Conservation (phyloP, 2,888 invertebrate species). For the Tanypteryx hageni region DNA sequence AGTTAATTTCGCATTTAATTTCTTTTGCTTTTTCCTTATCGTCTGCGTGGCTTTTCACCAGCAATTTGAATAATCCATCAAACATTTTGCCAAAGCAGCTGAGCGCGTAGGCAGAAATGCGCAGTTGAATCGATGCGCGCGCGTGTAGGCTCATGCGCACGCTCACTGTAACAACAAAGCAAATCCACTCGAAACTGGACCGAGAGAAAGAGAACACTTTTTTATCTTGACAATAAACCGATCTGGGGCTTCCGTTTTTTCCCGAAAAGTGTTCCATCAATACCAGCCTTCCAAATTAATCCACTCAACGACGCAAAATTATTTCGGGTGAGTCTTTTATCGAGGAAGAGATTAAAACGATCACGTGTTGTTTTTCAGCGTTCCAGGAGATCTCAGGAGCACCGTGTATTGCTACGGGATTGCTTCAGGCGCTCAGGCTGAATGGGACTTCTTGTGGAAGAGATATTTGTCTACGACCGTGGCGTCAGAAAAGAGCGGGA, state of each 20-base stretch:
- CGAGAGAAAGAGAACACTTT: neutral
- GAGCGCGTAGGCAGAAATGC: too few relatives aligned
- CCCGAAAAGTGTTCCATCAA: neutral
- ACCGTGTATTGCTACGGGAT: slow-evolving; percentile 83
- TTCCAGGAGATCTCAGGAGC: slow-evolving; percentile 81
- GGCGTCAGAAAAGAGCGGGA: slow-evolving; percentile 79
- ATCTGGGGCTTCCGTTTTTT: too few relatives aligned
- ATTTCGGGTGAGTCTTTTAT: slow-evolving; percentile 68
- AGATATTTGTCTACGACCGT: slow-evolving; percentile 80
- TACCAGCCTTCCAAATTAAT: slow-evolving; percentile 67
- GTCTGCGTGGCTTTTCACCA: neutral
- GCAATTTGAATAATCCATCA: neutral
- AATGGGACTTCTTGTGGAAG: slow-evolving; percentile 85
- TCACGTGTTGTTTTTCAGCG: slow-evolving; percentile 74
- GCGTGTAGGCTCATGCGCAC: too few relatives aligned
- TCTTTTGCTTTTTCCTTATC: neutral
- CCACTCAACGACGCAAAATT: slow-evolving; percentile 67
- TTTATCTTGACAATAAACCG: neutral
- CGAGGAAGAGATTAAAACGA: neutral
- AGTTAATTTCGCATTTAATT: neutral
- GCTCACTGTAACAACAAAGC: neutral
- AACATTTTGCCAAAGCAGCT: neutral
- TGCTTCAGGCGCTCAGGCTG: slow-evolving; percentile 80
- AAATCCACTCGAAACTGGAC: neutral
- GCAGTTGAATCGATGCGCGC: neutral